Evolutionary conservation across 2,113 vertebrate species (phyloP), one percentile per base, ranked within the genome.

Genomic region (Cryptotis parvus): DNA sequence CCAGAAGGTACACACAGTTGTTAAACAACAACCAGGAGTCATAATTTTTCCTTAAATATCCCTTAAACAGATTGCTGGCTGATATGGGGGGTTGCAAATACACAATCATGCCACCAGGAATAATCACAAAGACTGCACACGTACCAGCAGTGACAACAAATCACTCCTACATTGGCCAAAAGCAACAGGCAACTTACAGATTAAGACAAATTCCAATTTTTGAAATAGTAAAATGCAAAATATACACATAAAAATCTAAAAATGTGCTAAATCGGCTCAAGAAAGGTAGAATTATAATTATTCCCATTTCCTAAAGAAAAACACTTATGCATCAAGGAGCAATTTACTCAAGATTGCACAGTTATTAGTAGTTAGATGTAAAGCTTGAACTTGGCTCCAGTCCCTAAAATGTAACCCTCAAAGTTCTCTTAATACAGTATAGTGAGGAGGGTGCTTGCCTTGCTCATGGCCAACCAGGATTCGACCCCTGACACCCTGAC

Each of bases 181-280:
- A 76, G 24, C 66, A 90, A 84, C 27, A 27, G 27, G 31, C 24
- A 68, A 18, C 61, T 74, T 55, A 39, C 41, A 85, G 55, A 58
- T 20, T 31, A n/a, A 0, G 41, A 76, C 39, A 81, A 70, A 90
- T 26, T 29, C n/a, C 76, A 92, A 63, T 41, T 86, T n/a, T 81
- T 63, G 37, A 91, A n/a, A 76, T 27, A 45, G 52, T 58, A 81
- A 85, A 69, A 86, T 33, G 39, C 24, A 80, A 79, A 82, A 65
- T 45, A n/a, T 41, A 81, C 22, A 69, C 27, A 88, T 31, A 85
- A 52, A 91, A 84, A 89, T 29, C 55, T 80, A 61, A 58, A 29
- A 75, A 77, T 84, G 55, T 35, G 22, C 24, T 9, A 55, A 20
- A 52, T 41, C 52, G 83, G 82, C 6, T 31, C n/a, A 58, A 72